Conservation (phyloP, 2,797 vertebrate species). For the Lindbergichthys nudifrons region DNA sequence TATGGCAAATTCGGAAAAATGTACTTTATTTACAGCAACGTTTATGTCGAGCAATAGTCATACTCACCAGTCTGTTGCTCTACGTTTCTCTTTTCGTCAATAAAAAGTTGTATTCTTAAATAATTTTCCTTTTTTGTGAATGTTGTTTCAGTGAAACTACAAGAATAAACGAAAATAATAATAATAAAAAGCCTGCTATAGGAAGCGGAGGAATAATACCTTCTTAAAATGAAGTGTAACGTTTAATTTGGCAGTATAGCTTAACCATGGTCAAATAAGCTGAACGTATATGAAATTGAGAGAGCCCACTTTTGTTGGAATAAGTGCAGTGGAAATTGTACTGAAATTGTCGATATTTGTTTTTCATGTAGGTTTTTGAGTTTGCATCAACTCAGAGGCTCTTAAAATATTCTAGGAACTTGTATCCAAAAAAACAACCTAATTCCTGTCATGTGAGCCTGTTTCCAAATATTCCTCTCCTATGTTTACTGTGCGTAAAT, state of each 20-base stretch:
- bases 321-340: background rate
- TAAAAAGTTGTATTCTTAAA: background rate
- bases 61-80: background rate
- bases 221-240: background rate
- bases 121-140: background rate
- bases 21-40: background rate
- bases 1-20: too few species aligned
- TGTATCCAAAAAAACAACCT: background rate
- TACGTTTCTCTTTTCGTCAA: background rate
- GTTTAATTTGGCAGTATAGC: background rate
- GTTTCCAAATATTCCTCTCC: background rate
- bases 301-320: background rate
- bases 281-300: background rate
- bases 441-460: background rate
- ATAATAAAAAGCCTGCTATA: background rate
- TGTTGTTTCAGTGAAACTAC: background rate
- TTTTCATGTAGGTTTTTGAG: background rate
- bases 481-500: too few species aligned
- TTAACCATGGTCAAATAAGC: background rate
- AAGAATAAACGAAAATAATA: background rate
- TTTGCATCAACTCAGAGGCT: background rate
- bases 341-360: background rate
- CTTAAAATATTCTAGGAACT: background rate
- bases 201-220: background rate
- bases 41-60: background rate